phyloP scores from a whole-genome alignment of 2,797 vertebrate genomes.

The Macrochelys suwanniensis region DNA sequence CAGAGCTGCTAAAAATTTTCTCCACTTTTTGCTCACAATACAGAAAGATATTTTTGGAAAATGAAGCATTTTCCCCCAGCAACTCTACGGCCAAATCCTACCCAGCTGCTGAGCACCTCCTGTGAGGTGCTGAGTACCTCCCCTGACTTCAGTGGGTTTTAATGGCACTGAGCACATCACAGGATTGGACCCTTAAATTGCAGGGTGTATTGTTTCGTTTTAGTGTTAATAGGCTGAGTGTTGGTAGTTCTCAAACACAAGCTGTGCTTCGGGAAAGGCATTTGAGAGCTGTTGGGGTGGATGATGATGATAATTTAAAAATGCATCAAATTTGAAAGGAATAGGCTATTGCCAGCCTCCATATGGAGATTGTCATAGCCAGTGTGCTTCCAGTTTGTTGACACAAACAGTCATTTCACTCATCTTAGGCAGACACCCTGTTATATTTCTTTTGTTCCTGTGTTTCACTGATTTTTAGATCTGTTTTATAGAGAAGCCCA shows the following conservation, averaged over 20 bases:
- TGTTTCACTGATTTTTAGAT: slow-evolving; percentile 56
- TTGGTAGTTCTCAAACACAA: slow-evolving; percentile 22
- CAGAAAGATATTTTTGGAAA: slow-evolving; percentile 32
- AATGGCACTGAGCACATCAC: neutral
- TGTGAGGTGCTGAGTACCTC: neutral
- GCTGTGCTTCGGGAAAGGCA: slow-evolving; percentile 36
- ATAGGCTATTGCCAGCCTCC: neutral
- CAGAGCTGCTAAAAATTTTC: slow-evolving; percentile 5
- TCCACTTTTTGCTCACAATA: slow-evolving; percentile 59
- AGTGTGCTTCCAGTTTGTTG: slow-evolving; percentile 19
- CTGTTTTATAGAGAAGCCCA: slow-evolving; percentile 34
- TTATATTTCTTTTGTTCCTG: slow-evolving; percentile 69
- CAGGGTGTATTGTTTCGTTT: slow-evolving; percentile 45
- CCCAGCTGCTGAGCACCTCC: neutral
- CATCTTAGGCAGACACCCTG: slow-evolving; percentile 31
- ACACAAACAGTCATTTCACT: slow-evolving; percentile 34
- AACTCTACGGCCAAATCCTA: neutral
- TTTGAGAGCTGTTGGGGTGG: slow-evolving; percentile 32
- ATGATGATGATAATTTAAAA: slow-evolving; percentile 27
- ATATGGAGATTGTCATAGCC: neutral
- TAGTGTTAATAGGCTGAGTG: slow-evolving; percentile 31
- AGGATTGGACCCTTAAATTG: slow-evolving; percentile 10
- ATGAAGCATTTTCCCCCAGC: neutral
- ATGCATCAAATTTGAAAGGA: neutral
- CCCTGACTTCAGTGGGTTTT: neutral